Evolutionary conservation across 2,888 invertebrate species (phyloP).

Genomic region (Eueremaeus valkanovi): DNA sequence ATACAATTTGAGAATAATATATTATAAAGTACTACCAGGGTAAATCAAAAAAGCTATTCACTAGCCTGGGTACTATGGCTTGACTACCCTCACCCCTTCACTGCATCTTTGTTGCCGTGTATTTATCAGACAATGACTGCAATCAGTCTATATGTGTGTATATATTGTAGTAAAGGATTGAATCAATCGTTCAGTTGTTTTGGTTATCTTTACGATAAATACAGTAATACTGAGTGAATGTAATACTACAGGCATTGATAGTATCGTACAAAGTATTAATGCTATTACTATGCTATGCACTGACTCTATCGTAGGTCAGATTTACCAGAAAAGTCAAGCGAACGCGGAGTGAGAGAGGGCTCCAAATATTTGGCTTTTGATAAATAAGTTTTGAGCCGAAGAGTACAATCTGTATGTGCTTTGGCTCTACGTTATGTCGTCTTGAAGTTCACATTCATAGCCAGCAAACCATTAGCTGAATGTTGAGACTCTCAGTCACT

Average conservation of each 20-base stretch:
- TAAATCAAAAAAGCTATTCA: too few species aligned
- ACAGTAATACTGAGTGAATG: too few species aligned
- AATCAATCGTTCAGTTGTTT: neutral
- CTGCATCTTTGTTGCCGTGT: neutral
- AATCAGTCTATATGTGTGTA: neutral
- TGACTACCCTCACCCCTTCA: neutral
- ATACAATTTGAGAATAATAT: too few species aligned
- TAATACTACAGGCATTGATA: neutral
- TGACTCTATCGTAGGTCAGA: too few species aligned
- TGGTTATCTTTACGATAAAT: neutral
- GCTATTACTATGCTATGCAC: neutral
- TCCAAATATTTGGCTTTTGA: neutral
- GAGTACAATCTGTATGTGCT: neutral
- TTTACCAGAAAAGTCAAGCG: neutral
- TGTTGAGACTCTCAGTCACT: too few species aligned
- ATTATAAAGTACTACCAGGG: too few species aligned
- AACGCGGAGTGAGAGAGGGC: conserved; percentile 1
- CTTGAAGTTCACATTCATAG: neutral
- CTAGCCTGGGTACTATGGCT: too few species aligned
- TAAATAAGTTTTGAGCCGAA: conserved; percentile 28
- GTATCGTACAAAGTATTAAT: neutral
- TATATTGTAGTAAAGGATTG: too few species aligned
- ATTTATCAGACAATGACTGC: conserved; percentile 17
- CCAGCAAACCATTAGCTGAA: conserved; percentile 12
- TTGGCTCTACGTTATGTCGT: neutral